These are phyloP conservation scores for Lumbricus terrestris DNA, from an alignment of 2,888 invertebrate genomes.

Conservation along the genomic window DNA sequence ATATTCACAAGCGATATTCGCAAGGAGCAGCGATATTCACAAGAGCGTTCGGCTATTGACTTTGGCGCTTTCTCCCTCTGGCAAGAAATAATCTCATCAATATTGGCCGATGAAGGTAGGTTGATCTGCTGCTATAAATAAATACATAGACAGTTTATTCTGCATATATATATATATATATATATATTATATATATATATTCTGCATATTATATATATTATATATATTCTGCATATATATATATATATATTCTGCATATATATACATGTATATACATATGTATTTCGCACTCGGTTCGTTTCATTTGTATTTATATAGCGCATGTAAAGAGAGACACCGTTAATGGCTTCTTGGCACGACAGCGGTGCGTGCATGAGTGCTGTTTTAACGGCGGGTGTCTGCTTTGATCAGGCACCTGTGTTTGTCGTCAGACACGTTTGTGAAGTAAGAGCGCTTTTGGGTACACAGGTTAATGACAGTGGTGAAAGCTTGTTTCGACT, in stretches of 20 bases:
- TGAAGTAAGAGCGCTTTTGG: not conserved
- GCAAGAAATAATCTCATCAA: not conserved
- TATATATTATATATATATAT: no score
- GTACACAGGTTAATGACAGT: no score
- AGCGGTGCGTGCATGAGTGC: not conserved
- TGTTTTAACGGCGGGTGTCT: not conserved
- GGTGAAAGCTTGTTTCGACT: not conserved
- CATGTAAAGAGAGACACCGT: not conserved
- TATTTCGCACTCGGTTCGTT: no score
- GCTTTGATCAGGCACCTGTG: not conserved
- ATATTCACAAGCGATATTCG: not conserved
- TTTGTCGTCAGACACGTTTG: not conserved
- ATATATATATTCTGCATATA: no score
- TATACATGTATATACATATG: no score
- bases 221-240: no score
- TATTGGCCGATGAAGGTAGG: conserved; percentile 3
- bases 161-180: not conserved
- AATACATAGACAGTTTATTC: not conserved
- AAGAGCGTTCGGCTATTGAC: not conserved
- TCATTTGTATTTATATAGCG: not conserved
- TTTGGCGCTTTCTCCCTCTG: not conserved
- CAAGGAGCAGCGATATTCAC: not conserved
- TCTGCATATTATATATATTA: no score
- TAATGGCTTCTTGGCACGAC: not conserved
- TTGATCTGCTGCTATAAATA: no score